Evolutionary conservation across 2,888 invertebrate genomes (phyloP).

Genomic region (Hyles lineata): DNA sequence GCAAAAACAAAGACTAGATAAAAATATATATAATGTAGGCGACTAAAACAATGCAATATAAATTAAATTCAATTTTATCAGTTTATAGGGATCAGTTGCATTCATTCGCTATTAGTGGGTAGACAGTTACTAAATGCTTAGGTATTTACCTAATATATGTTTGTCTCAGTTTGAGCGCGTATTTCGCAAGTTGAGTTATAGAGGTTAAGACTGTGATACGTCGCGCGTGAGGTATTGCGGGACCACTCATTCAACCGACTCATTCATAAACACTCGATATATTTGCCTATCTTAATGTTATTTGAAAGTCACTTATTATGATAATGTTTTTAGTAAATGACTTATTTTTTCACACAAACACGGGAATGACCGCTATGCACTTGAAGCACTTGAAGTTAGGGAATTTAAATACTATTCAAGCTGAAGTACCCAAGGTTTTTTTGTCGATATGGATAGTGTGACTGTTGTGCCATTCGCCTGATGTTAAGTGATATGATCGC

Average conservation of each 20-base stretch:
- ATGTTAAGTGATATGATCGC: too few relatives aligned
- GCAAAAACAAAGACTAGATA: background rate
- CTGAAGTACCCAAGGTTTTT: background rate
- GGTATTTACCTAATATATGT: conserved; percentile 23
- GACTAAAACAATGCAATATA: conserved; percentile 19
- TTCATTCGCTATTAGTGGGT: conserved; percentile 23
- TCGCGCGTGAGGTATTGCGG: conserved; percentile 64
- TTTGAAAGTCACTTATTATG: background rate
- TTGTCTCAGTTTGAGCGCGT: background rate
- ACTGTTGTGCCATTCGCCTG: too few relatives aligned
- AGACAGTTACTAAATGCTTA: conserved; percentile 24
- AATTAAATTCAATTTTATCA: conserved; percentile 25
- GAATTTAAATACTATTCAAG: too few relatives aligned
- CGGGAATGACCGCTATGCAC: too few relatives aligned
- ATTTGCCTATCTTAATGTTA: background rate
- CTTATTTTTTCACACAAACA: background rate
- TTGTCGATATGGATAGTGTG: too few relatives aligned
- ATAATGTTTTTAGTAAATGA: background rate
- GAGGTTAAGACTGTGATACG: conserved; percentile 67
- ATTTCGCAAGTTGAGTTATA: conserved; percentile 56
- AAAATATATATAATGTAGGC: conserved; percentile 9
- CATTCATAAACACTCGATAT: conserved; percentile 43
- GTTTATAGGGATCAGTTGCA: conserved; percentile 21
- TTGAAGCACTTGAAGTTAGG: too few relatives aligned
- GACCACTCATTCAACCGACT: conserved; percentile 63